phyloP scores from a whole-genome alignment of 1,140 invertebrate genomes.

The Leptinotarsa lineolata region DNA sequence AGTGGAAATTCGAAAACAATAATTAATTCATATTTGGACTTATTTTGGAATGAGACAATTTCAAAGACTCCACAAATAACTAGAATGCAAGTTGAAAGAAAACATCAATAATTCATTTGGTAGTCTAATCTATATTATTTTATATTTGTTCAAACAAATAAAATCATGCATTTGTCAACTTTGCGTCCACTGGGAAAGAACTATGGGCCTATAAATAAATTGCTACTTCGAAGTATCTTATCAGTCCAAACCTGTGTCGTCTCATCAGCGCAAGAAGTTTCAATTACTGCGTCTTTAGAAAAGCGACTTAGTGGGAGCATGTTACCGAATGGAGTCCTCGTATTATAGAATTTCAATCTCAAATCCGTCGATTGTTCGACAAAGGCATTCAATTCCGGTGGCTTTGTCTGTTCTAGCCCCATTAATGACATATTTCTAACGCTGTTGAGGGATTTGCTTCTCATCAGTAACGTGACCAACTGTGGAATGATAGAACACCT shows the following conservation, averaged over 20 bases:
- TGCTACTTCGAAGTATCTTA: no score
- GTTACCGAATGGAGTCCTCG: constrained; percentile 45
- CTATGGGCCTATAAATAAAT: no score
- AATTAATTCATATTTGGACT: no score
- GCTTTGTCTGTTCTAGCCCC: constrained; percentile 24
- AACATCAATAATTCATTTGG: no score
- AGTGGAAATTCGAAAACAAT: no score
- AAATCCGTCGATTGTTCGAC: constrained; percentile 48
- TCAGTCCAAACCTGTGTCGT: background rate
- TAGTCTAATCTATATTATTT: no score
- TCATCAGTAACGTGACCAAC: background rate
- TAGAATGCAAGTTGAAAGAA: no score
- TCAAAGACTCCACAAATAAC: no score
- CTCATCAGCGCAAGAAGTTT: constrained; percentile 36
- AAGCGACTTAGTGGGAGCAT: constrained; percentile 46
- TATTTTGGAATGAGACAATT: no score
- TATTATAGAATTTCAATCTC: constrained; percentile 49
- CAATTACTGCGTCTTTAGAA: constrained; percentile 50
- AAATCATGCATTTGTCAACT: no score
- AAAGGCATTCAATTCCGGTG: constrained; percentile 29
- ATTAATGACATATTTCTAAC: constrained; percentile 25
- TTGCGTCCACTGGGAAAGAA: no score
- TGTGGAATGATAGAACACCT: background rate
- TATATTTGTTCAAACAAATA: no score
- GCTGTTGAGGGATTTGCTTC: constrained; percentile 1